Evolutionary conservation across 2,113 vertebrate species (phyloP), one percentile per base, ranked within the genome.

Genomic region (Synchiropus splendidus): DNA sequence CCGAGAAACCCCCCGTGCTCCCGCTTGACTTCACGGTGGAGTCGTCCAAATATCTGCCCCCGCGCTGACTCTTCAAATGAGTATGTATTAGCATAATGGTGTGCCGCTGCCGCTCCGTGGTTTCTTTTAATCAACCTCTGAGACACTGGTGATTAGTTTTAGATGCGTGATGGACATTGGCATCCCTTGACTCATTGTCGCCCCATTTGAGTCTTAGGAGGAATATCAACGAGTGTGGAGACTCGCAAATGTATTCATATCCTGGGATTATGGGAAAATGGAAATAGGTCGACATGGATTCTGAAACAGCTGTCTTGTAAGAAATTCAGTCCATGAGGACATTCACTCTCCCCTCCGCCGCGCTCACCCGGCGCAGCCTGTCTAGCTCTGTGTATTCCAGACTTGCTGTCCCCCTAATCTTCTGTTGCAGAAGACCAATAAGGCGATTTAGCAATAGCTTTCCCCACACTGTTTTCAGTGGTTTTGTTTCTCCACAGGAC

Each of bases 71-170:
- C 66, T 60, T 68, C 54, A 79, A 81, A 82, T 77, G 61, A 82
- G 66, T 35, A 60, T 55, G 68, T 67, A 83, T 81, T 81, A 77
- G 74, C 79, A 80, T 80, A 82, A 82, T 83, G 56, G 46, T 61
- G 68, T 64, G 58, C 21, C 62, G 74, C 65, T 62, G 65, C 68
- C 61, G 66, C 75, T 67, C 64, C 58, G 64, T 54, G 67, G 72
- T 69, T 72, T 79, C 65, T 75, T 80, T 67, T 84, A 80, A 84
- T 80, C 75, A 82, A 80, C 74, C 77, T 55, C 31, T 34, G 62
- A 81, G 78, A 77, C 74, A 42, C 48, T 67, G 53, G 59, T 78
- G 79, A 83, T 82, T 78, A 82, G 67, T 64, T 44, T 47, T 64
- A 64, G 58, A 60, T 40, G 15, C 67, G 70, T 80, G 64, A 77